Evolutionary conservation across 2,888 invertebrate genomes (phyloP), one percentile per base, ranked within the genome.

Genomic region (Eupithecia vulgata): DNA sequence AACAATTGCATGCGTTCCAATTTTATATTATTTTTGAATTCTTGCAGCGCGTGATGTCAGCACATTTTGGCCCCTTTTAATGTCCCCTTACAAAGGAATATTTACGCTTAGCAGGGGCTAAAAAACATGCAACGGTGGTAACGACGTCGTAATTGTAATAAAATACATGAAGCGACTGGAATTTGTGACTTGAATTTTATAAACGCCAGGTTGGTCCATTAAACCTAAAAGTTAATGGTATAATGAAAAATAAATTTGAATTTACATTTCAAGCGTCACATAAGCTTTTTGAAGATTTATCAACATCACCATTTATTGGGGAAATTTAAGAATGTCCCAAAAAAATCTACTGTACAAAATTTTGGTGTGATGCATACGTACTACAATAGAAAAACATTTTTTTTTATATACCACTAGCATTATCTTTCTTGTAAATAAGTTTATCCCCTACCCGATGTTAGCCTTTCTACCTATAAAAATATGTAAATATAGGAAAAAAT

Each of bases 71-170:
- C 81, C 84, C 87, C 89, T 89, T 84, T 80, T 72, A 78, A 76
- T 80, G 82, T 86, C 87, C 87, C 85, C 83, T n/a, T 81, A 79
- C 77, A 72, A 79, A 81, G 81, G 78, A 82, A 88, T 87, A 87
- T 83, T 86, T 86, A 81, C 83, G 76, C 81, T 82, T 80, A 81
- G 80, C 78, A 84, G 85, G 90, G 91, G 87, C 85, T 87, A 87
- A 87, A 91, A 78, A 78, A 88, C 88, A 87, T 87, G 88, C 87
- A 85, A 86, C 85, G 82, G 85, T 87, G 86, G 84, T 90, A 91
- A 90, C 88, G 85, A 88, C 82, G 82, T 82, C 84, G 85, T 90
- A 90, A 91, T 90, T 90, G 87, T 87, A 84, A 84, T 86, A 82
- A 87, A 90, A 87, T 88, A 84, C 85, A 85, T 84, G 84, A 81